Conservation (phyloP, 1,140 invertebrate species). For the Luehdorfia chinensis region DNA sequence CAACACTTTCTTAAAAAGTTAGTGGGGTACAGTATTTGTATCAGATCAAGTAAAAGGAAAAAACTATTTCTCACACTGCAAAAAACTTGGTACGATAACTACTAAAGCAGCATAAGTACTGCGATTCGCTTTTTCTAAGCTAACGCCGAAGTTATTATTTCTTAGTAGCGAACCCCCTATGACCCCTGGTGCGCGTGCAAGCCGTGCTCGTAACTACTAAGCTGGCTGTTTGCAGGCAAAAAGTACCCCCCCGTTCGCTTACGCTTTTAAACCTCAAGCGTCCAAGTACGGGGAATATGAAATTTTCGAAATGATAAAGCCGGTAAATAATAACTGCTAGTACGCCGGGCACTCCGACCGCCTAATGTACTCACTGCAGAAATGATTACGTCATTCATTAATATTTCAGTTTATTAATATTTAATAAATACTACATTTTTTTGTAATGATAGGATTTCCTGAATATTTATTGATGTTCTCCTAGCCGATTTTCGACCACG, state of each 20-base stretch:
- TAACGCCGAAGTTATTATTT: slow-evolving; percentile 68
- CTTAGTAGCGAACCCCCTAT: slow-evolving; percentile 64
- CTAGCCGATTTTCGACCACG: too few species aligned
- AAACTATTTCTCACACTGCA: too few species aligned
- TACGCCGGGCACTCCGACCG: slow-evolving; percentile 66
- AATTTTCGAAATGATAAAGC: slow-evolving; percentile 77
- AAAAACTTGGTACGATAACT: too few species aligned
- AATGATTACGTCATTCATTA: slow-evolving; percentile 18
- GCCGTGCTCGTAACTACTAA: slow-evolving; percentile 62
- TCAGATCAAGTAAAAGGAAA: too few species aligned
- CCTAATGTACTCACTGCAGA: slow-evolving; percentile 56
- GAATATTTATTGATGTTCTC: too few species aligned
- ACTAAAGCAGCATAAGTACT: slow-evolving; percentile 34
- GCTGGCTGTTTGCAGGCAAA: slow-evolving; percentile 65
- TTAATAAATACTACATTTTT: slow-evolving; percentile 6
- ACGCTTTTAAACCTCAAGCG: slow-evolving; percentile 76
- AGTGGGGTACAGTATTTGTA: too few species aligned
- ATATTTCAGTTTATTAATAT: slow-evolving; percentile 13
- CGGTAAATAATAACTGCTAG: slow-evolving; percentile 76
- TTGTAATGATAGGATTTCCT: background rate
- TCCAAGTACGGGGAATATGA: slow-evolving; percentile 76
- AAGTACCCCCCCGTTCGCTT: slow-evolving; percentile 54
- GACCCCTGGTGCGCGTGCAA: slow-evolving; percentile 54
- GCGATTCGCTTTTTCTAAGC: slow-evolving; percentile 47
- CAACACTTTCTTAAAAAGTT: too few species aligned